Evolutionary conservation across 1,140 invertebrate species (phyloP), one percentile per base, ranked within the genome.

Genomic region (Epicauta chinensis): DNA sequence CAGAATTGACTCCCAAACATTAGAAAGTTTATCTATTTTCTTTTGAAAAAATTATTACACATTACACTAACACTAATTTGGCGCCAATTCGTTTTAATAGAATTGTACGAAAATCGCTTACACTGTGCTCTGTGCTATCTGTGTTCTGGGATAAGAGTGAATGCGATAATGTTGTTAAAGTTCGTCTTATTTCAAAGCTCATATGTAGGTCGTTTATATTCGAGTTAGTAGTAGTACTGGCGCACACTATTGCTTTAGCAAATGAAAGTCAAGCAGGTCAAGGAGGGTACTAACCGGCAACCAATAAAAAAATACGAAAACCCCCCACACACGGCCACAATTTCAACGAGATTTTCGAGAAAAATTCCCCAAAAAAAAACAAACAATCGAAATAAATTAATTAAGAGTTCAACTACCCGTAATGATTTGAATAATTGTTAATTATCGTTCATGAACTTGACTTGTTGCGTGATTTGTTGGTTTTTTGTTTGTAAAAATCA

Each of bases 121-220:
- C 66, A 68, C 63, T 65, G 53, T 56, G 51, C 47, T 44, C 53
- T 60, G 47, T 56, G 60, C 62, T 66, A 48, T 23, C 7, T 23
- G 17, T 23, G 17, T 23, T 23, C 4, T 5, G 1, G 23, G 7
- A 23, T 23, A 57, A 55, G 53, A 61, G 63, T 69, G 66, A 70
- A 70, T 70, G 66, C 60, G 65, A 60, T 64, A 64, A 61, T 56
- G 60, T 59, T 57, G 5, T 64, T 66, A 67, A 66, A 63, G 58
- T 64, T 66, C 63, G 61, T 68, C 68, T 70, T 68, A 68, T 68
- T 70, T 70, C 66, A 67, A 70, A 63, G 64, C 58, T 37, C 48
- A 53, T 64, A 67, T 68, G 66, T 67, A 65, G 64, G 66, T 68
- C 66, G 66, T 51, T 53, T 46, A 43, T 55, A 47, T 51, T 51